Conservation (phyloP, 1,140 invertebrate species). For the Hylaeus anthracinus region DNA sequence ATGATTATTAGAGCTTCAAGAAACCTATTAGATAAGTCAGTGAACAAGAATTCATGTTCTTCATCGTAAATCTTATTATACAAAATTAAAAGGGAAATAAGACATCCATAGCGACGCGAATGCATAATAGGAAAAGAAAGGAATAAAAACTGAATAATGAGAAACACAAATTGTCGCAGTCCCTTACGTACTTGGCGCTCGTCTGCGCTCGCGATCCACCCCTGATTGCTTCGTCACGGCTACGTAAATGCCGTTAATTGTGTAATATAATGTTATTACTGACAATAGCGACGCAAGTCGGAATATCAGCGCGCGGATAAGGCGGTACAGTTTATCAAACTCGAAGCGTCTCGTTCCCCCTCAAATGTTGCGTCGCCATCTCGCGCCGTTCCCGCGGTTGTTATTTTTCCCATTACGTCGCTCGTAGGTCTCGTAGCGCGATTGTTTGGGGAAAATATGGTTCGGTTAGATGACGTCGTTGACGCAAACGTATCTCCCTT, state of each 20-base stretch:
- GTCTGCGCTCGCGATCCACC: slow-evolving; percentile 1
- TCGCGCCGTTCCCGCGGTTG: neutral
- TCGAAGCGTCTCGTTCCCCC: neutral
- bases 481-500: neutral
- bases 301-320: neutral
- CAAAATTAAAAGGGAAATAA: too few relatives aligned
- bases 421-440: neutral
- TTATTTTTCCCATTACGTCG: neutral
- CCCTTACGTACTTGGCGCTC: neutral
- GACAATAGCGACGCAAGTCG: slow-evolving; percentile 14
- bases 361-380: neutral
- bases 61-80: too few relatives aligned
- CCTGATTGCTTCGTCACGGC: slow-evolving; percentile 8
- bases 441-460: neutral
- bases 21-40: too few relatives aligned
- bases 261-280: slow-evolving; percentile 39
- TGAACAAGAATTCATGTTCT: too few relatives aligned
- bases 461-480: neutral
- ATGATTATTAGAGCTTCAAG: too few relatives aligned
- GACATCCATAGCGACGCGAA: too few relatives aligned
- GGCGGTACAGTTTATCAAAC: neutral
- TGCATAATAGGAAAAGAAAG: too few relatives aligned
- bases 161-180: too few relatives aligned
- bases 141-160: too few relatives aligned
- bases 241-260: slow-evolving; percentile 49